A percentile compares a stretch with the other conserved stretches of the same genome.
Evolutionary conservation across 1,140 invertebrate genomes (phyloP).

Genomic region (Drosophila paulistorum): DNA sequence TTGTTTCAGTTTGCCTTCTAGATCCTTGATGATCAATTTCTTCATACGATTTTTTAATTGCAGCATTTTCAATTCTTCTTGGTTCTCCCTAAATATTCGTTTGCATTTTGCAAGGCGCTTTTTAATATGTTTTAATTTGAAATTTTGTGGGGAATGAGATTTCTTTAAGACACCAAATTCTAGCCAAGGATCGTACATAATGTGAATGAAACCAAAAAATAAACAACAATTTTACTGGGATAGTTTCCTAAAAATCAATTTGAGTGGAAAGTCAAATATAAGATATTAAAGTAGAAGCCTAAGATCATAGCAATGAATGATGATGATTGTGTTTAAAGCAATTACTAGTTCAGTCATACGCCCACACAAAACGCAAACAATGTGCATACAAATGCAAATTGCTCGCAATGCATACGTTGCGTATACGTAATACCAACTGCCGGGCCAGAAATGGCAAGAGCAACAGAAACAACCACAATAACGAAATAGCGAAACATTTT

Average conservation of each 20-base stretch:
- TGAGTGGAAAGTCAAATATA: slow-evolving; percentile 63
- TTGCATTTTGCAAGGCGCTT: slow-evolving; percentile 17
- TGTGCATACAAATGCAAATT: slow-evolving; percentile 80
- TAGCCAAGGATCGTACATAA: slow-evolving; percentile 43
- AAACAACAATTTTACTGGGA: slow-evolving; percentile 25
- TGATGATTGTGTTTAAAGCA: slow-evolving; percentile 77
- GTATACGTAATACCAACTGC: slow-evolving; percentile 76
- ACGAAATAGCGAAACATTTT: slow-evolving; percentile 62
- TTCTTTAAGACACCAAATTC: slow-evolving; percentile 20
- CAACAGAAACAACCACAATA: slow-evolving; percentile 43
- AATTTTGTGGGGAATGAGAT: not conserved
- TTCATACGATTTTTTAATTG: slow-evolving; percentile 31
- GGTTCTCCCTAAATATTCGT: not conserved
- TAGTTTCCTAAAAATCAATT: slow-evolving; percentile 15
- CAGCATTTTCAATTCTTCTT: slow-evolving; percentile 1
- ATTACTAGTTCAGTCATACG: slow-evolving; percentile 52
- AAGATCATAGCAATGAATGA: slow-evolving; percentile 4
- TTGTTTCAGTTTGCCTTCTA: not conserved
- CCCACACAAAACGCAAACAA: slow-evolving; percentile 42
- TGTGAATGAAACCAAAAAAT: slow-evolving; percentile 2
- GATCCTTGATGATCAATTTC: slow-evolving; percentile 30
- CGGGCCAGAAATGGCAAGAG: slow-evolving; percentile 23
- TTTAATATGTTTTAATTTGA: not conserved
- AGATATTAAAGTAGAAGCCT: slow-evolving; percentile 46
- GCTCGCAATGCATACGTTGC: slow-evolving; percentile 65